A percentile compares a stretch with the other conserved stretches of the same genome.
phyloP scores from a whole-genome alignment of 2,797 vertebrate genomes.

The Thamnophis elegans region DNA sequence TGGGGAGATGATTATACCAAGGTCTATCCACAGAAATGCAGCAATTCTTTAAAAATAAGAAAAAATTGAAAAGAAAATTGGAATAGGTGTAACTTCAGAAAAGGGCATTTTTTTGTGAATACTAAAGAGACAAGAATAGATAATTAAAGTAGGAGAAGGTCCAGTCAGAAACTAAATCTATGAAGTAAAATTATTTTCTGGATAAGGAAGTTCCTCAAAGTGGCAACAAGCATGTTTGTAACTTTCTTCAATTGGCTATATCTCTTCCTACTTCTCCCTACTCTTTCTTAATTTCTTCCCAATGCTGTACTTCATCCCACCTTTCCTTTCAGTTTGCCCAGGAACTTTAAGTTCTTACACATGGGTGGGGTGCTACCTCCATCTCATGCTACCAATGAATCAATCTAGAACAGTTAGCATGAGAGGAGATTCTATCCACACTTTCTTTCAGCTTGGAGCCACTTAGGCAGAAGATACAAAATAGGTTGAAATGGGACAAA shows the following conservation, averaged over 20 bases:
- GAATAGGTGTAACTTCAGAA: background rate
- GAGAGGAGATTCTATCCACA: background rate
- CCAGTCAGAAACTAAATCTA: background rate
- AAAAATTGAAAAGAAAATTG: background rate
- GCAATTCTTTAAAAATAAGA: background rate
- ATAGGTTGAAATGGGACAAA: too few relatives aligned
- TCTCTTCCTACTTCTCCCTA: background rate
- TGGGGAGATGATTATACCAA: background rate
- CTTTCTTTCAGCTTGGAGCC: background rate
- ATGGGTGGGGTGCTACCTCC: background rate
- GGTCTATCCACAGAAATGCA: background rate
- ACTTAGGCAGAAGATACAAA: background rate
- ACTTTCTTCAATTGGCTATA: background rate
- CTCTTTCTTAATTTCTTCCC: background rate
- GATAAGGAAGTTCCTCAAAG: background rate
- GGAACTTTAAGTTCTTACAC: background rate
- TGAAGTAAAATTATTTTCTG: background rate
- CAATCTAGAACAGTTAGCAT: background rate
- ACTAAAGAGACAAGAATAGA: background rate
- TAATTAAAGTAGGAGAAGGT: background rate
- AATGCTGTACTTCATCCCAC: background rate
- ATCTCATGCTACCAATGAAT: background rate
- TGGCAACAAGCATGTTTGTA: background rate
- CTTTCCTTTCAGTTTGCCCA: background rate
- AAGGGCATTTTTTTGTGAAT: background rate